These are phyloP conservation scores for Pionites leucogaster DNA, from an alignment of 2,113 vertebrate genomes.

Conservation along the genomic window DNA sequence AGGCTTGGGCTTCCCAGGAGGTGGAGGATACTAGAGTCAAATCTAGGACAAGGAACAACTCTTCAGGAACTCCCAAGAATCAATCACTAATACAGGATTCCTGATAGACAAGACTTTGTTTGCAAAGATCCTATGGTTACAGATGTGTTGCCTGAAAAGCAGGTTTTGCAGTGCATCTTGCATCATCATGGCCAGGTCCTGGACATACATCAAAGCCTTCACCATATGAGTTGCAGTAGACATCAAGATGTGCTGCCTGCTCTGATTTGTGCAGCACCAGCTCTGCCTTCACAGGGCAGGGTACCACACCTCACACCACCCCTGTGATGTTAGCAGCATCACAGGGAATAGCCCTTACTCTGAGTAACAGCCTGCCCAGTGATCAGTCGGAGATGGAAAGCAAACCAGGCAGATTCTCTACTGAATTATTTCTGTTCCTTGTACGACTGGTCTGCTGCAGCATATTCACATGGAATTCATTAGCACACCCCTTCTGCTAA, in stretches of 20 bases:
- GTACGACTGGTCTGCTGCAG: background rate
- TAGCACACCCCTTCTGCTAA: slow-evolving; percentile 1
- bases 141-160: slow-evolving; percentile 6
- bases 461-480: background rate
- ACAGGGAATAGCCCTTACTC: background rate
- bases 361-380: background rate
- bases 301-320: slow-evolving; percentile 46
- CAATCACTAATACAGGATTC: slow-evolving; percentile 4
- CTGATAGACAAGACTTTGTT: background rate
- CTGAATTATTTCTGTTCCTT: background rate
- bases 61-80: background rate
- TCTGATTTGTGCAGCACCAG: slow-evolving; percentile 3
- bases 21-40: background rate
- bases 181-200: background rate
- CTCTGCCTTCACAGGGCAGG: background rate
- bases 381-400: background rate
- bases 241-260: slow-evolving; percentile 52
- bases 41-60: background rate
- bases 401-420: background rate
- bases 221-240: slow-evolving; percentile 1
- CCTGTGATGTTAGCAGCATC: background rate
- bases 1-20: background rate
- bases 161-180: slow-evolving; percentile 26
- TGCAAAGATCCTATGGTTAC: background rate
- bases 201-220: slow-evolving; percentile 57